Evolutionary conservation across 2,888 invertebrate genomes (phyloP).

Genomic region (Nomada ferruginata): DNA sequence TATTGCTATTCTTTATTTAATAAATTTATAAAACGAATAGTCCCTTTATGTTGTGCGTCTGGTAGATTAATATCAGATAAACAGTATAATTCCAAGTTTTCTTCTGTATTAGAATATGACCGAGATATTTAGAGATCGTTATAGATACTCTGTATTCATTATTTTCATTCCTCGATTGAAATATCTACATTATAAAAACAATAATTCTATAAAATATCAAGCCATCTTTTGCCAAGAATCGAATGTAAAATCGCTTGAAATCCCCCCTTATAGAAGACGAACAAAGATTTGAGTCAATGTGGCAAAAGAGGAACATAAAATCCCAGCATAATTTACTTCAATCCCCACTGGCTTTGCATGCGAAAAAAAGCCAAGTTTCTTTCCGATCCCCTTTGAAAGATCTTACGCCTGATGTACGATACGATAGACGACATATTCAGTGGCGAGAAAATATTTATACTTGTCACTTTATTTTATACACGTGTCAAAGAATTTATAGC

Average conservation of each 20-base stretch:
- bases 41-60: too few relatives aligned
- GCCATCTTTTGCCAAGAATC: not conserved
- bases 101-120: too few relatives aligned
- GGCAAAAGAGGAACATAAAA: not conserved
- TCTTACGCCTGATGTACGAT: not conserved
- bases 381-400: not conserved
- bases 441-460: not conserved
- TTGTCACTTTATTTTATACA: not conserved
- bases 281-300: not conserved
- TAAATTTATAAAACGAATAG: too few relatives aligned
- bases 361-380: not conserved
- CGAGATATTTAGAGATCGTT: too few relatives aligned
- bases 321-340: constrained; percentile 26
- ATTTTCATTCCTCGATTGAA: too few relatives aligned
- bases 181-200: too few relatives aligned
- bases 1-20: too few relatives aligned
- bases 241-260: constrained; percentile 23
- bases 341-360: not conserved
- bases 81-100: too few relatives aligned
- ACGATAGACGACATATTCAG: not conserved
- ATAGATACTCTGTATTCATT: too few relatives aligned
- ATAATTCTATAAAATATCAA: not conserved
- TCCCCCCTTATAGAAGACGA: constrained; percentile 5
- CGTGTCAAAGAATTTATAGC: too few relatives aligned
- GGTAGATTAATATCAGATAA: too few relatives aligned